These are phyloP conservation scores for Sciurus vulgaris DNA, from an alignment of 2,797 vertebrate genomes.

Conservation along the genomic window DNA sequence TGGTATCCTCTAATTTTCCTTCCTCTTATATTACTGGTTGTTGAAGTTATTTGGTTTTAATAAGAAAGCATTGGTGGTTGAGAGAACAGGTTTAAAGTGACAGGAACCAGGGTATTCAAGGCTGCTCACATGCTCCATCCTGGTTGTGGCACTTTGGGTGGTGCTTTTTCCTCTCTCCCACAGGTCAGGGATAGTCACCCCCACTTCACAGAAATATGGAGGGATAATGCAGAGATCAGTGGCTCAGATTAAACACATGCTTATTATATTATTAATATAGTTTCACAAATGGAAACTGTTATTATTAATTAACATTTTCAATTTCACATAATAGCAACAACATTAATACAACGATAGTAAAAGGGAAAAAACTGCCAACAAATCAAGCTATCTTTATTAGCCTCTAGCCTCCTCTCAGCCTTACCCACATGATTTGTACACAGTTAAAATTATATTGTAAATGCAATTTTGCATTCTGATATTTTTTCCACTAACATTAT, in stretches of 20 bases:
- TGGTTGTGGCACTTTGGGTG: neutral
- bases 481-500: slow-evolving; percentile 41
- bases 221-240: neutral
- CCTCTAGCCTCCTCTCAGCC: neutral
- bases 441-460: neutral
- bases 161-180: neutral
- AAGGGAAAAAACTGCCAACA: neutral
- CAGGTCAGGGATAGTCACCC: neutral
- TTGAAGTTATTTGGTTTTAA: neutral
- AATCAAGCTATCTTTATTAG: slow-evolving; percentile 42
- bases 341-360: neutral
- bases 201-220: neutral
- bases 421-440: neutral
- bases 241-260: neutral
- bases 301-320: slow-evolving; percentile 18
- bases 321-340: slow-evolving; percentile 32
- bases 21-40: neutral
- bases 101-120: neutral
- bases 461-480: slow-evolving; percentile 26
- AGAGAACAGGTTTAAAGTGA: neutral
- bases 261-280: neutral
- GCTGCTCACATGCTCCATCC: neutral
- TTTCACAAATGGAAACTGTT: slow-evolving; percentile 12
- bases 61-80: neutral
- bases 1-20: neutral